Evolutionary conservation across 2,797 vertebrate species (phyloP), one percentile per base, ranked within the genome.

Genomic region (Zalophus californianus): DNA sequence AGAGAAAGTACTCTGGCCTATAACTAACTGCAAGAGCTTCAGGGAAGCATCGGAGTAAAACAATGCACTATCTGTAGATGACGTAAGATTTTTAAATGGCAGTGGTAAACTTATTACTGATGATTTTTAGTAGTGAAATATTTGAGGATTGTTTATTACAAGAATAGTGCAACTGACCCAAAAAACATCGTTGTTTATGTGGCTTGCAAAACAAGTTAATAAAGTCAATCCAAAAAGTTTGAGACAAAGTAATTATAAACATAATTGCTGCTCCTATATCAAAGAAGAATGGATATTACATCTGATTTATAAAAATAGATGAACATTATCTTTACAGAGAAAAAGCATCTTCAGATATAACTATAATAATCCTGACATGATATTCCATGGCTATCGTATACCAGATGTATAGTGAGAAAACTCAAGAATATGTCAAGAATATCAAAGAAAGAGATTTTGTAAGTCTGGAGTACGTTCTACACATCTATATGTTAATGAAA

Each of bases 261-360:
- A 12, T 8, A 25, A 52, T 27, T 12, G 79, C 87, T 66, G 80
- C 2, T 15, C 25, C 4, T 9, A 35, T 85, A 92, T 92, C 52
- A 96, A 85, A 91, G 38, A 68, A 86, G 44, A 78, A 18, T 84
- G 38, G 7, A 32, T 75, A 84, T 41, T 73, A n/a, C 2, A 58
- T 70, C 5, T 72, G 84, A 87, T 80, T 97, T 52, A 72, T 78
- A 83, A 82, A 88, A 95, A 72, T 21, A 35, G 27, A 21, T 52
- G 50, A 80, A 35, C 3, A 48, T 77, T 91, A 91, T 56, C 89
- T 92, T 92, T 5, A 29, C 5, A 44, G 25, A 86, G 41, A 60
- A 86, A 86, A 60, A 50, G 6, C 2, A 5, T 56, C 7, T 62
- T 60, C 18, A 72, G 21, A 60, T 64, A 64, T 16, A 91, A 56